Evolutionary conservation across 2,797 vertebrate genomes (phyloP).

Genomic region (Strix occidentalis): DNA sequence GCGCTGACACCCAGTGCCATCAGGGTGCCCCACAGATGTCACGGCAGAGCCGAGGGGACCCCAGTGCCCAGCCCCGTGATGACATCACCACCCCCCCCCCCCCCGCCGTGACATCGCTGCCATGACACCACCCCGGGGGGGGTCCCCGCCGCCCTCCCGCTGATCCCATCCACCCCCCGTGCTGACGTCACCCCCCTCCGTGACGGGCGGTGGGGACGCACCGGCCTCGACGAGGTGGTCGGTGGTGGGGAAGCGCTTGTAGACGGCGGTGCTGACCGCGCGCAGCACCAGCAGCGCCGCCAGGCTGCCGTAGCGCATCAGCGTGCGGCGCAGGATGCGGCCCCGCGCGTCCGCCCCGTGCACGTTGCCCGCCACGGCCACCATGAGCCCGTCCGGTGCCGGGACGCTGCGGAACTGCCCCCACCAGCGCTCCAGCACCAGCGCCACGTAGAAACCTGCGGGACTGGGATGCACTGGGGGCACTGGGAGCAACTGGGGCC

Average conservation of each 20-base stretch:
- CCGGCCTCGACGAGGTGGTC: constrained; percentile 1
- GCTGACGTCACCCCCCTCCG: no score
- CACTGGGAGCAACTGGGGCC: background rate
- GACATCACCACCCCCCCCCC: no score
- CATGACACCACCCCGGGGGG: no score
- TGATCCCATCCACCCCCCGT: no score
- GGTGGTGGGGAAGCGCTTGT: background rate
- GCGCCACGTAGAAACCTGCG: constrained; percentile 89
- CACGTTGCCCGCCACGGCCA: constrained; percentile 80
- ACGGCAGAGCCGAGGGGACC: no score
- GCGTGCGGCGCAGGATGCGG: constrained; percentile 75
- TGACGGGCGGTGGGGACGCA: background rate
- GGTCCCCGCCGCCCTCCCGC: no score
- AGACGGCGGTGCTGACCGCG: background rate
- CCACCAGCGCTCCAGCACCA: constrained; percentile 93
- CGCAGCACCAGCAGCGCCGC: background rate
- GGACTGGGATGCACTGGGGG: background rate
- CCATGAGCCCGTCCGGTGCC: constrained; percentile 86
- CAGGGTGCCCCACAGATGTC: no score
- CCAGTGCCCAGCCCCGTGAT: no score
- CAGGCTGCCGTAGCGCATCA: background rate
- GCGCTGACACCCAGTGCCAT: background rate
- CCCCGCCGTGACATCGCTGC: no score
- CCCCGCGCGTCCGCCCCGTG: constrained; percentile 85
- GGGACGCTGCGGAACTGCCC: constrained; percentile 88